phyloP scores from a whole-genome alignment of 2,797 vertebrate species.

The Otolemur crassicaudatus region DNA sequence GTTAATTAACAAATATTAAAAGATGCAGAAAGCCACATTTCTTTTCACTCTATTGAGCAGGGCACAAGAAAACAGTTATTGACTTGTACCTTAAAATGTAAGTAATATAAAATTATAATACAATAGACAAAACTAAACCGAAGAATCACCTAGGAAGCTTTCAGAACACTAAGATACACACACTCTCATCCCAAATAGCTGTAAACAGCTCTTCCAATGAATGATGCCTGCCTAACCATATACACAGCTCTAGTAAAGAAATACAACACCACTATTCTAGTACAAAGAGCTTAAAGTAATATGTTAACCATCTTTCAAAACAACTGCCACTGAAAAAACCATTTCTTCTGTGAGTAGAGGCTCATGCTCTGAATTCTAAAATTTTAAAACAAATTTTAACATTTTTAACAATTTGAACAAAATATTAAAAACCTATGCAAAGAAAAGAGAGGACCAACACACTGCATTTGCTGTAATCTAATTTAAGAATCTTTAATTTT shows the following conservation, averaged over 20 bases:
- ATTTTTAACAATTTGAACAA: conserved; percentile 43
- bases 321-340: background rate
- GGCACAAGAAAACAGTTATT: conserved; percentile 41
- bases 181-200: background rate
- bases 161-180: conserved; percentile 32
- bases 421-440: conserved; percentile 9
- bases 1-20: conserved; percentile 54
- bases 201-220: background rate
- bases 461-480: conserved; percentile 15
- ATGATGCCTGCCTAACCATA: background rate
- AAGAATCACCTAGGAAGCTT: conserved; percentile 29
- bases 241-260: background rate
- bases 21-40: background rate
- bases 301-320: conserved; percentile 33
- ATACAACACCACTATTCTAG: background rate
- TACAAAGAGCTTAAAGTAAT: background rate
- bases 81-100: conserved; percentile 42
- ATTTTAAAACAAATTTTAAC: conserved; percentile 34
- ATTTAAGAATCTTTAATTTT: conserved; percentile 44
- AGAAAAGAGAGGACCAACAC: background rate
- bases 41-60: background rate
- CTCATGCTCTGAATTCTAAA: background rate
- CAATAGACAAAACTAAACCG: conserved; percentile 18
- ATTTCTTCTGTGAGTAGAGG: background rate
- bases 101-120: conserved; percentile 42